Evolutionary conservation across 2,113 vertebrate species (phyloP).

Genomic region (Uropsilus gracilis): DNA sequence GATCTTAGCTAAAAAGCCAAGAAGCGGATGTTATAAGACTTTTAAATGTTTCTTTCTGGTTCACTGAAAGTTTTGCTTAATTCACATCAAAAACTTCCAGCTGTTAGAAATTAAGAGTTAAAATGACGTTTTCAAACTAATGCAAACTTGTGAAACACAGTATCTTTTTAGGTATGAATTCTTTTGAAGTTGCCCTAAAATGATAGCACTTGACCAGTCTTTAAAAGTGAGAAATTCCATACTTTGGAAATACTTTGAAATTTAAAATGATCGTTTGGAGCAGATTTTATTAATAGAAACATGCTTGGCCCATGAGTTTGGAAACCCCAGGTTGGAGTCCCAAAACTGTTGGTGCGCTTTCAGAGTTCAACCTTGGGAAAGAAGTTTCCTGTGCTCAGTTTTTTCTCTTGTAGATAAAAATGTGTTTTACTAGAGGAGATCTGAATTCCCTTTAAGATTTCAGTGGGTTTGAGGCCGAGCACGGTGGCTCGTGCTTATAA

Average conservation of each 20-base stretch:
- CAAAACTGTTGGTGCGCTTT: not conserved
- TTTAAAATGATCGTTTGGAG: not conserved
- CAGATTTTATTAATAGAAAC: not conserved
- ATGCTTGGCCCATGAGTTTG: not conserved
- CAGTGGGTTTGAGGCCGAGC: not conserved
- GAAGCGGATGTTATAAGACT: not conserved
- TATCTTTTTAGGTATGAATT: not conserved
- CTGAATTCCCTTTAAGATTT: not conserved
- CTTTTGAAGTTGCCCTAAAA: not conserved
- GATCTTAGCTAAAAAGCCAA: no score
- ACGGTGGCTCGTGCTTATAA: no score
- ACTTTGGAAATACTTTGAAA: not conserved
- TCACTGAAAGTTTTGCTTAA: not conserved
- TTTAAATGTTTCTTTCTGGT: not conserved
- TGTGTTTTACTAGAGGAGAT: not conserved
- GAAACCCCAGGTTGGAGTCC: not conserved
- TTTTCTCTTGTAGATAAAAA: constrained; percentile 5
- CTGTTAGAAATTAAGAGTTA: not conserved
- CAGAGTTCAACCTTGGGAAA: not conserved
- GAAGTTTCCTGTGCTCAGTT: not conserved
- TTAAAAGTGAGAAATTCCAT: not conserved
- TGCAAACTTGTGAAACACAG: not conserved
- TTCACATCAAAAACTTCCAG: not conserved
- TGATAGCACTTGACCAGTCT: not conserved
- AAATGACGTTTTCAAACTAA: not conserved